Conservation (phyloP, 2,113 vertebrate species). For the Apus apus region DNA sequence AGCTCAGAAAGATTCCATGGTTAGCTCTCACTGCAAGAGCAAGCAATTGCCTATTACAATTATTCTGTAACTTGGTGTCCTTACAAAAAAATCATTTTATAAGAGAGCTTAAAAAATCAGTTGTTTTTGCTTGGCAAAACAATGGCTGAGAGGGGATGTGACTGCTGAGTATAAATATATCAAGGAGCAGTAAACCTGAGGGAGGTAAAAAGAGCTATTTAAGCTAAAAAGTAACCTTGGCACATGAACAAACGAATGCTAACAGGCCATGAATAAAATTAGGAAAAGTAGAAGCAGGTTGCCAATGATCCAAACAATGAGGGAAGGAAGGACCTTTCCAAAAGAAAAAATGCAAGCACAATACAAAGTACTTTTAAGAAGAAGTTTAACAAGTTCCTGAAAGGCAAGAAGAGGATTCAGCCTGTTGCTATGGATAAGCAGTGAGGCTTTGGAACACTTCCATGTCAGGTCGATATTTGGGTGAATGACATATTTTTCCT, state of each 20-base stretch:
- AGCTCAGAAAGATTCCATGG: background rate
- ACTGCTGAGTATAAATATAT: slow-evolving; percentile 6
- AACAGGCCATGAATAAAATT: slow-evolving; percentile 31
- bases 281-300: slow-evolving; percentile 9
- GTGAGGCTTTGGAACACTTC: background rate
- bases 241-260: slow-evolving; percentile 30
- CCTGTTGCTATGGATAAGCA: background rate
- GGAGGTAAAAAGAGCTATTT: slow-evolving; percentile 22
- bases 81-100: background rate
- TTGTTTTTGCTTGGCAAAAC: slow-evolving; percentile 7
- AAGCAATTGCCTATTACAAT: background rate
- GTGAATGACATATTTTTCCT: background rate
- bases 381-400: background rate
- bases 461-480: background rate
- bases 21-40: background rate
- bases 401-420: background rate
- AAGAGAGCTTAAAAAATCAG: background rate
- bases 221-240: slow-evolving; percentile 22
- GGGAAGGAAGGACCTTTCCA: background rate
- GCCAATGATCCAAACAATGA: slow-evolving; percentile 11
- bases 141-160: background rate
- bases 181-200: slow-evolving; percentile 17
- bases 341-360: background rate
- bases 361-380: background rate
- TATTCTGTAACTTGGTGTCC: background rate